Evolutionary conservation across 2,888 invertebrate species (phyloP).

Genomic region (Marronus borbonicus): DNA sequence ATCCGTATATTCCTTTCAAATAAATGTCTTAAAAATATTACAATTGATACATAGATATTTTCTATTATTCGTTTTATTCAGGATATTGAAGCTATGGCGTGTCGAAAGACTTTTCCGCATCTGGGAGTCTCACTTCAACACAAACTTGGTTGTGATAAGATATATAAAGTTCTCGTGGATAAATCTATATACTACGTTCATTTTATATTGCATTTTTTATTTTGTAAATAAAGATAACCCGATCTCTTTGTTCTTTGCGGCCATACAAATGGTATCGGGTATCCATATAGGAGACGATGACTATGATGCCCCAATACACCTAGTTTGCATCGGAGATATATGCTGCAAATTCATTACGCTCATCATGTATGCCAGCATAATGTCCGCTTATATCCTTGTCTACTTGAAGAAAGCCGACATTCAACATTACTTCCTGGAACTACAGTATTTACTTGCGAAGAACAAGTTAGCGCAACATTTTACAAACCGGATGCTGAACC

Average conservation of each 20-base stretch:
- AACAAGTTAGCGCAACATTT: conserved; percentile 16
- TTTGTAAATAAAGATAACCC: background rate
- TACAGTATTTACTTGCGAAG: conserved; percentile 14
- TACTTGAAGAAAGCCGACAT: conserved; percentile 34
- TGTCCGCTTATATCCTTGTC: conserved; percentile 40
- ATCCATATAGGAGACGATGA: conserved; percentile 8
- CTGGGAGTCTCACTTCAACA: conserved; percentile 51
- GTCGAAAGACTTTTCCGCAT: conserved; percentile 46
- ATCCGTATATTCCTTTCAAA: background rate
- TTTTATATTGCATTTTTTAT: conserved; percentile 36
- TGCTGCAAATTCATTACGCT: conserved; percentile 21
- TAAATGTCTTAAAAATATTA: too few relatives aligned
- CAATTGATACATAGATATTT: too few relatives aligned
- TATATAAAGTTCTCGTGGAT: conserved; percentile 45
- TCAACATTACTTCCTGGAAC: conserved; percentile 35
- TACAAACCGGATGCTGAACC: conserved; percentile 32
- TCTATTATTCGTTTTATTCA: background rate
- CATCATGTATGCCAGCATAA: conserved; percentile 41
- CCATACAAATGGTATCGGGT: conserved; percentile 29
- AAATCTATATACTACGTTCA: conserved; percentile 41
- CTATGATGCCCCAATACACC: conserved; percentile 9
- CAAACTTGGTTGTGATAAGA: conserved; percentile 50
- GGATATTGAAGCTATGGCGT: conserved; percentile 52
- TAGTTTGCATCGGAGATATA: conserved; percentile 17
- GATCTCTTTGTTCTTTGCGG: conserved; percentile 26